phyloP scores from a whole-genome alignment of 2,797 vertebrate species.

The Gastrophryne carolinensis region DNA sequence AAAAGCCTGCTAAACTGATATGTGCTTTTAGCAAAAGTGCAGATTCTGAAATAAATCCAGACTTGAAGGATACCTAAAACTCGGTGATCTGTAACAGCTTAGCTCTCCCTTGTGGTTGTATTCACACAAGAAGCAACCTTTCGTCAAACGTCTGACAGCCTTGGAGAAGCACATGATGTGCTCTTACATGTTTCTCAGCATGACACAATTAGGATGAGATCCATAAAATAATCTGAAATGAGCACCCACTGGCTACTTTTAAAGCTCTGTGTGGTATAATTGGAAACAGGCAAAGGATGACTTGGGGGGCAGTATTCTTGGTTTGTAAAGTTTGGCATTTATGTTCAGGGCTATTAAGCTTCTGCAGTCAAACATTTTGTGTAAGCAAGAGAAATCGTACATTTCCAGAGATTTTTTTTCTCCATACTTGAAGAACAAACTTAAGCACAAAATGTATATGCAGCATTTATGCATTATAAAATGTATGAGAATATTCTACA shows the following conservation, averaged over 20 bases:
- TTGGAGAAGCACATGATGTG: slow-evolving; percentile 26
- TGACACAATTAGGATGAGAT: slow-evolving; percentile 2
- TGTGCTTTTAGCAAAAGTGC: slow-evolving; percentile 57
- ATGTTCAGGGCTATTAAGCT: slow-evolving; percentile 26
- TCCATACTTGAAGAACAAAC: background rate
- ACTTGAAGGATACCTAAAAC: slow-evolving; percentile 55
- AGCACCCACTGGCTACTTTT: slow-evolving; percentile 16
- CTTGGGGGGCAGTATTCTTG: slow-evolving; percentile 11
- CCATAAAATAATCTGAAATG: slow-evolving; percentile 36
- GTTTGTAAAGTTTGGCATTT: slow-evolving; percentile 23
- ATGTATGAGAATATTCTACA: too few relatives aligned
- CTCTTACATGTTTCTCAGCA: slow-evolving; percentile 14
- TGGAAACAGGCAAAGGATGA: slow-evolving; percentile 12
- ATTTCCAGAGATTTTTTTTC: background rate
- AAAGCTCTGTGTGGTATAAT: slow-evolving; percentile 39
- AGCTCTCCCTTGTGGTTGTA: slow-evolving; percentile 51
- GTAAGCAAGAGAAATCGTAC: slow-evolving; percentile 1
- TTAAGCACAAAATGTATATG: background rate
- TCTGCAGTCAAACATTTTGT: background rate
- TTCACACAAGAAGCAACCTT: slow-evolving; percentile 44
- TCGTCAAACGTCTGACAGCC: slow-evolving; percentile 30
- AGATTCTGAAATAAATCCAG: slow-evolving; percentile 55
- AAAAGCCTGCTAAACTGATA: slow-evolving; percentile 47
- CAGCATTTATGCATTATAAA: background rate
- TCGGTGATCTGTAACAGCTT: slow-evolving; percentile 47